Conservation (phyloP, 2,888 invertebrate species). For the Harpalus rubripes region DNA sequence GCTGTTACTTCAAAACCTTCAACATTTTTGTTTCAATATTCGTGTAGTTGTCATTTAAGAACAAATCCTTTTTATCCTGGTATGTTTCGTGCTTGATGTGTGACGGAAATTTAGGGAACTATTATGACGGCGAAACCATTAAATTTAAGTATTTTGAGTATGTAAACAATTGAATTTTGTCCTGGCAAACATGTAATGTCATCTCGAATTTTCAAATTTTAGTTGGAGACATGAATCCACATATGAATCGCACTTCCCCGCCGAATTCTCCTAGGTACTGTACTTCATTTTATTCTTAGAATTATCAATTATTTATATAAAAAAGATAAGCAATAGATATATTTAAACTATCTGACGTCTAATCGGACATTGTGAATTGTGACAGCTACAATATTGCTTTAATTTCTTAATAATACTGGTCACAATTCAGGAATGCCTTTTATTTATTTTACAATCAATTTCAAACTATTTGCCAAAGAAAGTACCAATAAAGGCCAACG, state of each 20-base stretch:
- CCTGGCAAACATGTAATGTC: constrained; percentile 26
- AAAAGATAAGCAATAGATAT: too few species aligned
- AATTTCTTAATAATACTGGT: too few species aligned
- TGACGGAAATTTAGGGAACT: constrained; percentile 18
- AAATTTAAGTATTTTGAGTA: constrained; percentile 54
- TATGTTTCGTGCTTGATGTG: not conserved
- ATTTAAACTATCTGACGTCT: too few species aligned
- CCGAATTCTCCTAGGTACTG: constrained; percentile 28
- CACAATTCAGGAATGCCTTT: too few species aligned
- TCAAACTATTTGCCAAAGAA: too few species aligned
- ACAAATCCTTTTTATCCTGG: constrained; percentile 1
- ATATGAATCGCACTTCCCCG: constrained; percentile 45
- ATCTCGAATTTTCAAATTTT: constrained; percentile 38
- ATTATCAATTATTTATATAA: not conserved
- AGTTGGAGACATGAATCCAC: constrained; percentile 58
- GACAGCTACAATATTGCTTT: too few species aligned
- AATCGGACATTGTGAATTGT: too few species aligned
- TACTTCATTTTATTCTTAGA: not conserved
- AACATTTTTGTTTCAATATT: constrained; percentile 27
- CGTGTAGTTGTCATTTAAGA: constrained; percentile 13
- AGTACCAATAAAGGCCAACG: too few species aligned
- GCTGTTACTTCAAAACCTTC: constrained; percentile 1
- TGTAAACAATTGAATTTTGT: constrained; percentile 45
- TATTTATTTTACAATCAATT: too few species aligned
- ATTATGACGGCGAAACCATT: constrained; percentile 42